phyloP scores from a whole-genome alignment of 2,797 vertebrate species.

The Melanotaenia pygmaea region DNA sequence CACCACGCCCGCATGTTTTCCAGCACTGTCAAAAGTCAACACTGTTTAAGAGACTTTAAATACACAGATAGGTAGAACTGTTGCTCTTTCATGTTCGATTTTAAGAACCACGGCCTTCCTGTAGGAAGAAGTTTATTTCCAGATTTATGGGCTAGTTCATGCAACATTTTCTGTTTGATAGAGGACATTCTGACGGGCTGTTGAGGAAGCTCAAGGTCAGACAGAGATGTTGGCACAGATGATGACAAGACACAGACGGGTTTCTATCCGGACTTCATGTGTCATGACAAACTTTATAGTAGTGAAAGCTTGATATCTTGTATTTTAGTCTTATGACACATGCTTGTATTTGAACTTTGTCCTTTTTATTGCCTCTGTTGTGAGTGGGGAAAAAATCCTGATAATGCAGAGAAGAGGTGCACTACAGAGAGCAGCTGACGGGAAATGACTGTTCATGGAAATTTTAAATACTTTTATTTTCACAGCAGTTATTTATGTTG shows the following conservation, averaged over 20 bases:
- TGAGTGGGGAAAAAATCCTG: not conserved
- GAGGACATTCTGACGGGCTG: no score
- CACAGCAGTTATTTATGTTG: constrained; percentile 5
- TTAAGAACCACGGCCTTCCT: no score
- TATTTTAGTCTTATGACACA: constrained; percentile 4
- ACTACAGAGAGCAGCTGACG: not conserved
- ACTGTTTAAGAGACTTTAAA: not conserved
- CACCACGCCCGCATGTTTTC: not conserved
- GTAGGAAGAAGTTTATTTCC: not conserved
- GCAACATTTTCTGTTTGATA: no score
- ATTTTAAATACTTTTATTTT: constrained; percentile 34
- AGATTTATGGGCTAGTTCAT: not conserved
- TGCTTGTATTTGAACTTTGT: constrained; percentile 17
- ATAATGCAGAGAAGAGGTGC: constrained; percentile 6
- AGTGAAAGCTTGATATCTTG: not conserved
- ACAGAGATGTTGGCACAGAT: no score
- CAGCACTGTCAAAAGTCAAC: not conserved
- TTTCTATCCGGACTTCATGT: no score
- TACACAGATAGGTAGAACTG: constrained; percentile 1
- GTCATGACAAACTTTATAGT: no score
- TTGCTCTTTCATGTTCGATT: not conserved
- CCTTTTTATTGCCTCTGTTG: constrained; percentile 26
- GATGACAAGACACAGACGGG: no score
- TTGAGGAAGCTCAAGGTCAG: no score
- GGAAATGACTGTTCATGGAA: not conserved